Conservation (phyloP, 64 coral and sea anemone species). For the Montipora foliosa region DNA sequence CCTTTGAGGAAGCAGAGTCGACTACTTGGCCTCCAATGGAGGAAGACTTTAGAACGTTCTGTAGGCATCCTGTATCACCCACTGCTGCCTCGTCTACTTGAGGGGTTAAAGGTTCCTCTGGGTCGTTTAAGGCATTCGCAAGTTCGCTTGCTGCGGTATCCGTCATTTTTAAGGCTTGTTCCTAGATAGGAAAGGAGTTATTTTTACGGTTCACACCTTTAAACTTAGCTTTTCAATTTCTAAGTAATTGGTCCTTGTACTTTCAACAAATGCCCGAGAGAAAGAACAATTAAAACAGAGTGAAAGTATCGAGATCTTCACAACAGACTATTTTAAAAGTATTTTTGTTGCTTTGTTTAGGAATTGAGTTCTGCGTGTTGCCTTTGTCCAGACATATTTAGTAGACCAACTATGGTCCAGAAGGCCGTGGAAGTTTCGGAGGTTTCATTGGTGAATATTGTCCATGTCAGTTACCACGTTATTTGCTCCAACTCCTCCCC, state of each 20-base stretch:
- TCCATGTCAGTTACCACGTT: not conserved
- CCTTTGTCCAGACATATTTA: no score
- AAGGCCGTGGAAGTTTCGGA: no score
- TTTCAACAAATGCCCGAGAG: not conserved
- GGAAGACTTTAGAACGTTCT: conserved; percentile 5
- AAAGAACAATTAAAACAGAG: no score
- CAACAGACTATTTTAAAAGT: no score
- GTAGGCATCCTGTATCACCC: conserved; percentile 2
- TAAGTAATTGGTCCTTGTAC: not conserved
- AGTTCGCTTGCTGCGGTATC: not conserved
- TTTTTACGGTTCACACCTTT: not conserved
- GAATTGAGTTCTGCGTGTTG: no score
- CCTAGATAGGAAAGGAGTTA: not conserved
- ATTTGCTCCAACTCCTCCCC: not conserved
- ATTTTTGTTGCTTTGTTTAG: no score
- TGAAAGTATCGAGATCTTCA: no score
- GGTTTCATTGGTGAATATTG: no score
- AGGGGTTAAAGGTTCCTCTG: conserved; percentile 27
- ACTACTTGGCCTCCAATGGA: not conserved
- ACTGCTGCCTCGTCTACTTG: not conserved
- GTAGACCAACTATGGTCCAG: no score
- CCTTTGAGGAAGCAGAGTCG: not conserved
- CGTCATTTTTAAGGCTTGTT: not conserved
- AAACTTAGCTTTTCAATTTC: not conserved
- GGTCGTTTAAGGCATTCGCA: not conserved